Base-by-base conservation (phyloP, 1,140 invertebrate genomes). In the Ephestia elutella region DNA sequence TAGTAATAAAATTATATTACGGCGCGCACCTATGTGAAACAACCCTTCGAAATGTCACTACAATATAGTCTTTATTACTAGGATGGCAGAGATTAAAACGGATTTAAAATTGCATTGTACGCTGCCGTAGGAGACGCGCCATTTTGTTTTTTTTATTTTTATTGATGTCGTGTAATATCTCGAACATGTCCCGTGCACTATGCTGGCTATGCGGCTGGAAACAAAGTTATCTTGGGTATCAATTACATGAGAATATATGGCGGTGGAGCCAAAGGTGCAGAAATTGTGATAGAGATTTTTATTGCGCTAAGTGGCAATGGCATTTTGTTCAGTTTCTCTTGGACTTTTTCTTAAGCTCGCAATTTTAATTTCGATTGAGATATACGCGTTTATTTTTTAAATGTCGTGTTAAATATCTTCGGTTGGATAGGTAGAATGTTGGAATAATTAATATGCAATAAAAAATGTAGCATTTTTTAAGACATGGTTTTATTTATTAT, bases 1-100 rank as follows among this genome's bases (percentile, higher is more conserved):
- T 62, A 51, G 62, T 70, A 72, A 78, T 75, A 75, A 68, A 75
- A 68, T 70, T 69, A 70, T 66, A 75, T 70, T 65, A 74, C 73
- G 56, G 19, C 10, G 19, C 21, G 50, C 50, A 53, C 21, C 54
- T 57, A 53, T 65, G 51, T 59, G 68, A 68, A 67, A 71, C 59
- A 59, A 28, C 50, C 32, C 56, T 56, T 59, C 53, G 10, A 53
- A 35, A 10, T 54, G 1, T 9, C 30, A 68, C 10, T 17, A 13
- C 13, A 64, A 65, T 53, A 38, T 57, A 19, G 44, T 57, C 62
- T 62, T 48, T 70, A 59, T 25, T 21, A 10, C 35, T 51, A 55
- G 54, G 8, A 0, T 5, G 11, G 11, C 56, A 63, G 49, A 62
- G 60, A 66, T 57, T 15, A 56, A 49, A 62, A 61, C 65, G 30